Conservation (phyloP, 2,888 invertebrate genomes). For the Drosophila suboccidentalis region DNA sequence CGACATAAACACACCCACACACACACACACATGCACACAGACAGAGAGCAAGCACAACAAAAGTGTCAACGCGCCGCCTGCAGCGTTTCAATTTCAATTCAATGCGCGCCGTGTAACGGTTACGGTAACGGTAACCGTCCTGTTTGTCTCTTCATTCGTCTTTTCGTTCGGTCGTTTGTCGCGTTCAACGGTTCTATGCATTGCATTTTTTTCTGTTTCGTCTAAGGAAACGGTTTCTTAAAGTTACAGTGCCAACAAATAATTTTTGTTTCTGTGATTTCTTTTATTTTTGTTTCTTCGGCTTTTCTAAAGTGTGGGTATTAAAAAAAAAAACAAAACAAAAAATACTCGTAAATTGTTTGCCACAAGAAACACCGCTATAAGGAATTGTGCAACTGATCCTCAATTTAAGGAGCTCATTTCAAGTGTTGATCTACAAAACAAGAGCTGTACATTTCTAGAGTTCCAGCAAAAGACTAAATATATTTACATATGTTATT, state of each 20-base stretch:
- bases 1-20: conserved; percentile 31
- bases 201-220: conserved; percentile 19
- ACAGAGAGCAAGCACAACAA: conserved; percentile 39
- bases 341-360: conserved; percentile 32
- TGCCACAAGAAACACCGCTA: conserved; percentile 9
- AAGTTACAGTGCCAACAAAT: conserved; percentile 18
- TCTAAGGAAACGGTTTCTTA: conserved; percentile 14
- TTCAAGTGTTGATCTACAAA: not conserved
- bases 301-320: conserved; percentile 45
- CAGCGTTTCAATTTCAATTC: conserved; percentile 75
- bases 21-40: conserved; percentile 15
- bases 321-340: not conserved
- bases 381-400: conserved; percentile 3
- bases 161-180: conserved; percentile 11
- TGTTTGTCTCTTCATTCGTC: conserved; percentile 15
- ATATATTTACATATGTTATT: too few species aligned
- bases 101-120: conserved; percentile 68
- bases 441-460: too few species aligned
- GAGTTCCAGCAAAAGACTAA: too few species aligned
- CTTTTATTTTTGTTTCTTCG: not conserved
- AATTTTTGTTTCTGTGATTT: conserved; percentile 13
- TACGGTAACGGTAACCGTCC: conserved; percentile 61
- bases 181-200: conserved; percentile 49
- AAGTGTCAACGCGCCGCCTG: conserved; percentile 70
- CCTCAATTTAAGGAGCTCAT: not conserved